A percentile compares a stretch with the other conserved stretches of the same genome.
Evolutionary conservation across 2,888 invertebrate species (phyloP).

Genomic region (Oscheius sp.): DNA sequence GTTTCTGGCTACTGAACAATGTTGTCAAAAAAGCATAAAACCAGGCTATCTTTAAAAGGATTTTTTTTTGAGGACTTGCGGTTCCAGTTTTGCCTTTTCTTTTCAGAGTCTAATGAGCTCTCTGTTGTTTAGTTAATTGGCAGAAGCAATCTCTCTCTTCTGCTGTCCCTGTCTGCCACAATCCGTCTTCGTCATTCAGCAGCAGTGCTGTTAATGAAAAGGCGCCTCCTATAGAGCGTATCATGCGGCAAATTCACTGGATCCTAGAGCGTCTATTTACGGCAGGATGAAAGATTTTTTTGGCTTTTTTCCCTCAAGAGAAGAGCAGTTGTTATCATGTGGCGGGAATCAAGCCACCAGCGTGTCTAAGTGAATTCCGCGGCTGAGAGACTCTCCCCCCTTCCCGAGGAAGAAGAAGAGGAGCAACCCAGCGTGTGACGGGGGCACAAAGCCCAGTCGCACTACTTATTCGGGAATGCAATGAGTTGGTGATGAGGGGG

Average conservation of each 20-base stretch:
- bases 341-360: slow-evolving; percentile 32
- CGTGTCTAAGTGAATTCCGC: slow-evolving; percentile 32
- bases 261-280: slow-evolving; percentile 3
- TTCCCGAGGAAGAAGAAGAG: slow-evolving; percentile 3
- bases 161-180: not conserved
- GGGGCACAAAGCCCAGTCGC: slow-evolving; percentile 11
- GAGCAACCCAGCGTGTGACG: slow-evolving; percentile 23
- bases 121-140: slow-evolving; percentile 5
- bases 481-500: not conserved
- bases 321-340: slow-evolving; percentile 20
- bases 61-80: no score
- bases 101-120: not conserved
- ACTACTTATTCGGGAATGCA: not conserved
- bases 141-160: not conserved
- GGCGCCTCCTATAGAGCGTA: not conserved
- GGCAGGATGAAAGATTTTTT: slow-evolving; percentile 8
- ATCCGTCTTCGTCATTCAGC: slow-evolving; percentile 31
- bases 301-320: not conserved
- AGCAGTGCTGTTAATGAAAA: slow-evolving; percentile 16
- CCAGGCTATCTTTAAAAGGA: no score
- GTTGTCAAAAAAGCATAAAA: no score
- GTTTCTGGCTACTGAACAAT: no score
- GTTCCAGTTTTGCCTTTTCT: not conserved
- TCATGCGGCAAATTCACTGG: slow-evolving; percentile 2
- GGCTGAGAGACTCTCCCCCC: slow-evolving; percentile 2